phyloP scores from a whole-genome alignment of 2,113 vertebrate species.

The Actinemys pallida region DNA sequence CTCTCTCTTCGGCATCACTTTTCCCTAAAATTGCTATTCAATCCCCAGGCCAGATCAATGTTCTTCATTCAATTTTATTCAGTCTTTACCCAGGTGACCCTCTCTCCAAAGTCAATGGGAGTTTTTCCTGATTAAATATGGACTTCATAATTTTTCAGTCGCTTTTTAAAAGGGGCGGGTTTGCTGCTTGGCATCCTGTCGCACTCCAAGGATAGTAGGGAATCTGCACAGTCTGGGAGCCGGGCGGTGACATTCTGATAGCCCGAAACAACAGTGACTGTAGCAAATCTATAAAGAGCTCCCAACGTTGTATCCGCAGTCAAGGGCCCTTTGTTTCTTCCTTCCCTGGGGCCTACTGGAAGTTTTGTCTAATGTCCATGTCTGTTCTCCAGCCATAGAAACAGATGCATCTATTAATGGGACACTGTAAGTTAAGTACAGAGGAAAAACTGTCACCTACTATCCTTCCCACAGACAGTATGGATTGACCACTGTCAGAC shows the following conservation, averaged over 20 bases:
- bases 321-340: neutral
- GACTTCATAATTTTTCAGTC: neutral
- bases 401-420: neutral
- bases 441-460: neutral
- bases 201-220: neutral
- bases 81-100: neutral
- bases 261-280: neutral
- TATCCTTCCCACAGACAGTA: neutral
- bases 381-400: fast-evolving
- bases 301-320: neutral
- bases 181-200: neutral
- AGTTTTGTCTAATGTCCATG: neutral
- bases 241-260: neutral
- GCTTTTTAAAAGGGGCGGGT: neutral
- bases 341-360: fast-evolving
- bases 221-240: neutral
- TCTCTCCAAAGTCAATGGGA: neutral
- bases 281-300: neutral
- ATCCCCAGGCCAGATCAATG: neutral
- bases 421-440: neutral
- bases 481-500: neutral
- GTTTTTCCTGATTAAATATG: neutral
- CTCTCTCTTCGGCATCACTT: neutral
- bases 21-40: neutral
- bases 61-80: neutral